Conservation (phyloP, 2,113 vertebrate species). For the Corvus moneduloides region DNA sequence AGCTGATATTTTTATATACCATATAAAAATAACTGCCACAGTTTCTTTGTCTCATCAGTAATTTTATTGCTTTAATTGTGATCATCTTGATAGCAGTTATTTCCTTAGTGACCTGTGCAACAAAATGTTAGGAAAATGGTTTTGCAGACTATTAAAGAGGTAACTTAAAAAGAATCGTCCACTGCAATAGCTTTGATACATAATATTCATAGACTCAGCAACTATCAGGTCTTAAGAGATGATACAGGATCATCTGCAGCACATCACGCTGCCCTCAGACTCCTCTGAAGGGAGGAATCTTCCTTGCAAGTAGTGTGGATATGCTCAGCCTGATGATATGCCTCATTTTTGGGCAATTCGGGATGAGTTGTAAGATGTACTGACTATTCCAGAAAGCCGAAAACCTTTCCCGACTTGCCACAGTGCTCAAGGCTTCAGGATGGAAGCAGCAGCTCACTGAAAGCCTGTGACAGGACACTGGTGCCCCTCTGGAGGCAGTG, state of each 20-base stretch:
- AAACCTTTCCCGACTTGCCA: neutral
- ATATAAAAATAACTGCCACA: neutral
- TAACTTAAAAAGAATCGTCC: neutral
- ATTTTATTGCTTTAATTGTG: conserved; percentile 34
- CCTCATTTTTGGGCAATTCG: neutral
- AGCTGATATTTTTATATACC: conserved; percentile 30
- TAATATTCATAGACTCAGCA: neutral
- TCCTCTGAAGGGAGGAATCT: neutral
- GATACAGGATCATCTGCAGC: neutral
- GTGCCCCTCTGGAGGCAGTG: neutral
- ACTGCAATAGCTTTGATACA: neutral
- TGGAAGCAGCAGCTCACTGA: neutral
- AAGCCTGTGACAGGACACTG: neutral
- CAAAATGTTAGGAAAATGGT: neutral
- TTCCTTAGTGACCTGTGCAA: conserved; percentile 9
- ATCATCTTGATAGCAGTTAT: conserved; percentile 10
- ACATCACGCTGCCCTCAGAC: accelerated
- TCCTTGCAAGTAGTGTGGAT: neutral
- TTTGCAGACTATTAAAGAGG: neutral
- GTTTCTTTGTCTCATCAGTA: conserved; percentile 22
- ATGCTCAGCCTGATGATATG: neutral
- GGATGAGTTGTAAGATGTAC: neutral
- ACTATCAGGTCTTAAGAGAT: neutral
- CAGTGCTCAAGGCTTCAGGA: neutral
- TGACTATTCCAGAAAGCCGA: neutral